These are phyloP conservation scores for Tinea pellionella DNA, from an alignment of 2,888 invertebrate genomes.

Conservation along the genomic window DNA sequence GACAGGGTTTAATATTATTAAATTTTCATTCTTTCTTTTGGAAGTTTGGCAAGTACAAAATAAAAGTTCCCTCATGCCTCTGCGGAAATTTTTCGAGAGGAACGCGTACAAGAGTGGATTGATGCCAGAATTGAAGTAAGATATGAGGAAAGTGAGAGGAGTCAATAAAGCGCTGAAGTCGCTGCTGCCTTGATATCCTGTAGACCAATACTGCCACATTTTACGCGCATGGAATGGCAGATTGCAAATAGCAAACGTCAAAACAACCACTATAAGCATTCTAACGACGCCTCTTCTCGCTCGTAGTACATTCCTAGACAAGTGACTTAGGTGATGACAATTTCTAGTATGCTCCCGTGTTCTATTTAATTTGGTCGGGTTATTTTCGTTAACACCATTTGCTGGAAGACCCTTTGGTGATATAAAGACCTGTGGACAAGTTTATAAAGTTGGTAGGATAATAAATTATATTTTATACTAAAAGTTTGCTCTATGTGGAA, in stretches of 20 bases:
- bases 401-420: conserved; percentile 41
- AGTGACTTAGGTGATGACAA: conserved; percentile 74
- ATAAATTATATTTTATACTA: not conserved
- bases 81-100: conserved; percentile 82
- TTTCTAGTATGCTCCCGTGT: conserved; percentile 50
- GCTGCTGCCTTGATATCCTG: conserved; percentile 75
- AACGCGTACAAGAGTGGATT: conserved; percentile 93
- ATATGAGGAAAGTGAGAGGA: conserved; percentile 86
- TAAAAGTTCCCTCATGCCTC: conserved; percentile 85
- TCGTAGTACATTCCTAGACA: conserved; percentile 80
- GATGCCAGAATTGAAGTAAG: conserved; percentile 90
- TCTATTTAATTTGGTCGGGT: conserved; percentile 41
- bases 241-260: conserved; percentile 90
- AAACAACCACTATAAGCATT: conserved; percentile 89
- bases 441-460: not conserved
- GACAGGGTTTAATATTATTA: conserved; percentile 54
- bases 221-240: conserved; percentile 90
- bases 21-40: conserved; percentile 53
- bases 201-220: conserved; percentile 88
- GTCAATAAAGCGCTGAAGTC: conserved; percentile 83
- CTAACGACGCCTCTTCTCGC: conserved; percentile 88
- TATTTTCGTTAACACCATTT: conserved; percentile 37
- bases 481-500: not conserved
- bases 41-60: conserved; percentile 63
- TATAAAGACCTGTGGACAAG: conserved; percentile 32